Conservation (phyloP, 1,140 invertebrate species). For the Pentalonia nigronervosa region DNA sequence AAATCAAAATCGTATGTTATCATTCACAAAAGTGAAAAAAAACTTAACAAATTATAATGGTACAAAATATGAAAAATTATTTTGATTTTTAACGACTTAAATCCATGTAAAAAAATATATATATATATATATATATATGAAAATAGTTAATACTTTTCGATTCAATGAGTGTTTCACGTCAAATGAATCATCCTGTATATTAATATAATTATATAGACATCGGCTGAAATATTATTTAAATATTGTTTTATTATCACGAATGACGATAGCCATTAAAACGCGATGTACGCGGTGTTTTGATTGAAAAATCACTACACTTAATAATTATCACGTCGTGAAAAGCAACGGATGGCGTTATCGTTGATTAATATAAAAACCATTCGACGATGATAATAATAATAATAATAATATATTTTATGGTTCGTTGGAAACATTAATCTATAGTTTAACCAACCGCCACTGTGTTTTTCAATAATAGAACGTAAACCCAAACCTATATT, state of each 20-base stretch:
- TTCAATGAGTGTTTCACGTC: too few relatives aligned
- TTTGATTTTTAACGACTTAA: too few relatives aligned
- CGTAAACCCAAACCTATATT: not conserved
- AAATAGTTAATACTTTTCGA: too few relatives aligned
- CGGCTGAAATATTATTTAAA: not conserved
- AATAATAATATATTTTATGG: not conserved
- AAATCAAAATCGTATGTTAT: too few relatives aligned
- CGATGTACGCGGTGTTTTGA: not conserved
- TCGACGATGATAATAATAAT: not conserved
- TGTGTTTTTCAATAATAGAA: not conserved
- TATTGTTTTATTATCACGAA: not conserved
- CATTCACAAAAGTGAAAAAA: too few relatives aligned
- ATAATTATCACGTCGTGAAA: not conserved
- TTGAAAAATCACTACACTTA: not conserved
- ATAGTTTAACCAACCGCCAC: not conserved
- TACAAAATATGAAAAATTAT: too few relatives aligned
- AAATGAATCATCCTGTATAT: too few relatives aligned
- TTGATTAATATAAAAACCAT: slow-evolving; percentile 10
- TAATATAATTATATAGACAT: not conserved
- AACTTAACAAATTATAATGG: too few relatives aligned
- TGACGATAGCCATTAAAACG: not conserved
- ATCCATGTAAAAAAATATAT: too few relatives aligned
- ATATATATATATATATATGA: too few relatives aligned
- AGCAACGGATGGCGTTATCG: not conserved
- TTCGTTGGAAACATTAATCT: not conserved